Evolutionary conservation across 2,113 vertebrate species (phyloP).

Genomic region (Lagenorhynchus albirostris): DNA sequence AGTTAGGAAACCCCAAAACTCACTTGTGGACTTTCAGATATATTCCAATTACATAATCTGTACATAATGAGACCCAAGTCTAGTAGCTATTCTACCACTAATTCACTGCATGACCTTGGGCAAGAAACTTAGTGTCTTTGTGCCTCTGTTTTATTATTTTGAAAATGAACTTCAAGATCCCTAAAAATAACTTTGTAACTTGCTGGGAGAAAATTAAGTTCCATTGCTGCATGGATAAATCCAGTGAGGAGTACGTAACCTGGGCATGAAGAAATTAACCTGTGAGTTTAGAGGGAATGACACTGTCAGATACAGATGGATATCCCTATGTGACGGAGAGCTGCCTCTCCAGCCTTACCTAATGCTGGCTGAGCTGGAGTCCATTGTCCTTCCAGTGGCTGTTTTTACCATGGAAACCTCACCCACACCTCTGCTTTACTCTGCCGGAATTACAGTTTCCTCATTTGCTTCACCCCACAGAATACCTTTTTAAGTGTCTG

Average conservation of each 20-base stretch:
- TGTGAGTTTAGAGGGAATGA: background rate
- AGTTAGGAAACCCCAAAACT: background rate
- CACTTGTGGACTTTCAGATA: background rate
- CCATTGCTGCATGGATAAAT: background rate
- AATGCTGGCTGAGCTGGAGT: background rate
- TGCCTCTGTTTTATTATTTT: conserved; percentile 7
- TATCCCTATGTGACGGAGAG: background rate
- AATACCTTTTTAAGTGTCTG: background rate
- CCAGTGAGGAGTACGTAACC: background rate
- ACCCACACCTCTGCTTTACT: background rate
- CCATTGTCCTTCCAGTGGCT: background rate
- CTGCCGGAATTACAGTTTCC: background rate
- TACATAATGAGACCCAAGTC: background rate
- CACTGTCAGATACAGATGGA: background rate
- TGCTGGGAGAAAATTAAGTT: background rate
- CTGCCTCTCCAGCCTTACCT: background rate
- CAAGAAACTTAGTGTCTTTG: background rate
- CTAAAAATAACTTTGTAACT: background rate
- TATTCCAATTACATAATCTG: background rate
- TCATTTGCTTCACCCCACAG: background rate
- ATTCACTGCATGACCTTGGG: background rate
- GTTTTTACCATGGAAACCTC: background rate
- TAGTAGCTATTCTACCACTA: background rate
- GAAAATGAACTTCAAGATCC: background rate
- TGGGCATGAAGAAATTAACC: background rate